phyloP scores from a whole-genome alignment of 2,888 invertebrate species.

The Drosophila leonis region DNA sequence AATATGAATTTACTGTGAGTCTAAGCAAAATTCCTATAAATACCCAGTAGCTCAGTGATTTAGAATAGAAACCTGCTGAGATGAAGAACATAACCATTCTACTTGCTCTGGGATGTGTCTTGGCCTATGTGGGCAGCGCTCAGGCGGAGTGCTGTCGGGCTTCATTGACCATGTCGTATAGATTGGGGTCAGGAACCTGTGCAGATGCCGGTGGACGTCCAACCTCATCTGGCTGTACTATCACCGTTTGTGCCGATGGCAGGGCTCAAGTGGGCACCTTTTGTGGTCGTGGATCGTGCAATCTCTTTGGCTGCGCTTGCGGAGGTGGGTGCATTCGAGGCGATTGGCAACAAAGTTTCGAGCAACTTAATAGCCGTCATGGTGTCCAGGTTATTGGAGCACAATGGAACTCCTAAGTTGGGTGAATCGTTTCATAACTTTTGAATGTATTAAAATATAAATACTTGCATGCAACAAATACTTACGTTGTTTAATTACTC shows the following conservation, averaged over 20 bases:
- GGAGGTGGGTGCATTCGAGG: not conserved
- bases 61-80: no score
- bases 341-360: not conserved
- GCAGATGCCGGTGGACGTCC: not conserved
- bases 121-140: conserved; percentile 5
- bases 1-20: not conserved
- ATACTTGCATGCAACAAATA: not conserved
- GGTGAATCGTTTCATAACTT: not conserved
- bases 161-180: not conserved
- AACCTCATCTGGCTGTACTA: not conserved
- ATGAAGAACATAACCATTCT: not conserved
- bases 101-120: not conserved
- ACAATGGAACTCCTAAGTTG: not conserved
- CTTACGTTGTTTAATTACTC: no score
- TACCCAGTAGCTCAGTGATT: not conserved
- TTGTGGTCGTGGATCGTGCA: conserved; percentile 3
- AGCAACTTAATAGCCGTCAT: not conserved
- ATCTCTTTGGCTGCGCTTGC: conserved; percentile 1
- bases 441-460: not conserved
- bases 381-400: not conserved
- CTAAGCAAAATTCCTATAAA: not conserved
- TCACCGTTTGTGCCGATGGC: conserved; percentile 6
- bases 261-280: conserved; percentile 1
- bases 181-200: not conserved
- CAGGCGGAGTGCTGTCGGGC: conserved; percentile 3